phyloP scores from a whole-genome alignment of 1,140 invertebrate genomes.

The Whitmania pigra region DNA sequence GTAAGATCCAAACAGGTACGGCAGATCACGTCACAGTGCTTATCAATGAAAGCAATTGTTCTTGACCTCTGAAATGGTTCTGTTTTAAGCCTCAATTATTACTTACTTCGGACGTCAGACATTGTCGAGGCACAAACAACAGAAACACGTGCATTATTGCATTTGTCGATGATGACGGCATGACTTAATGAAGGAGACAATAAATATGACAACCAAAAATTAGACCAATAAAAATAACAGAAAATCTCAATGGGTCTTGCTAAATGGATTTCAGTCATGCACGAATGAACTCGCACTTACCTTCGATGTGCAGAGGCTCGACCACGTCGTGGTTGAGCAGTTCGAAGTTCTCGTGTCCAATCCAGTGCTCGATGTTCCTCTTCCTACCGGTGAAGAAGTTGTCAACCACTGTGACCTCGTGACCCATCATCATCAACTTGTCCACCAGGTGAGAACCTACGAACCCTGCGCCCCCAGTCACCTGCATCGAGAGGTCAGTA shows the following conservation, averaged over 20 bases:
- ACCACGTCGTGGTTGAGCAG: conserved; percentile 97
- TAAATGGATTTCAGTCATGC: too few species aligned
- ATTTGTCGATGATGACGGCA: too few species aligned
- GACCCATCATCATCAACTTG: conserved; percentile 81
- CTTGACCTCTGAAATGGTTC: too few species aligned
- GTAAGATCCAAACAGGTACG: too few species aligned
- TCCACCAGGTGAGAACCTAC: conserved; percentile 97
- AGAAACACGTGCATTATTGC: too few species aligned
- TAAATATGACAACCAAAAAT: not conserved
- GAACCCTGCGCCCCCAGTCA: conserved; percentile 96
- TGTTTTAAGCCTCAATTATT: too few species aligned
- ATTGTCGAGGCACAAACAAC: too few species aligned
- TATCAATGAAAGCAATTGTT: too few species aligned
- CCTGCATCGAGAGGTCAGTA: conserved; percentile 40
- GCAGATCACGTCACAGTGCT: too few species aligned
- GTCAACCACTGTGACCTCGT: conserved; percentile 94
- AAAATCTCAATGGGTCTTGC: not conserved
- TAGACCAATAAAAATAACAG: not conserved
- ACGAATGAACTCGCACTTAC: conserved; percentile 29
- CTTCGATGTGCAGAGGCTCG: conserved; percentile 88
- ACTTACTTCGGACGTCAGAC: too few species aligned
- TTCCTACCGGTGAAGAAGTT: conserved; percentile 97
- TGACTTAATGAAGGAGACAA: too few species aligned
- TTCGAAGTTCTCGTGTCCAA: conserved; percentile 97
- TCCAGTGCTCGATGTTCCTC: conserved; percentile 94